Percentiles rank a stretch among this genome's conserved stretches.
Evolutionary conservation across 1,140 invertebrate genomes (phyloP).

Genomic region (Bathynomus jamesi): DNA sequence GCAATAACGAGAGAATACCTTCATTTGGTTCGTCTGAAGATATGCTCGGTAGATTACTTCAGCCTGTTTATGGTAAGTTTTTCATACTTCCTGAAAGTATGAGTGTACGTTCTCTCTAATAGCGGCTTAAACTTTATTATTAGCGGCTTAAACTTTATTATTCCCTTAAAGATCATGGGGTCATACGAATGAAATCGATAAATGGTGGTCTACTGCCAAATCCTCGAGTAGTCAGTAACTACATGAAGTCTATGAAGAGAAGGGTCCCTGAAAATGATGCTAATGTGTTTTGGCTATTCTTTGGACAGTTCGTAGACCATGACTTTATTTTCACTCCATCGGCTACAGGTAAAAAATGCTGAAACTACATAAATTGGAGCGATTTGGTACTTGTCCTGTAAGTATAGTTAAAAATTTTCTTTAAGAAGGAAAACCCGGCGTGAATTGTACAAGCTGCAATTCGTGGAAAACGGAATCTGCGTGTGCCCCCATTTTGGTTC

Average conservation of each 20-base stretch:
- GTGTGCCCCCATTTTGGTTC: slow-evolving; percentile 66
- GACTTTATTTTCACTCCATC: slow-evolving; percentile 76
- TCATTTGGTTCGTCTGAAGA: slow-evolving; percentile 85
- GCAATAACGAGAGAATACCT: slow-evolving; percentile 86
- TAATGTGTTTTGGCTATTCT: slow-evolving; percentile 20
- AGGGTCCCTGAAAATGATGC: background rate
- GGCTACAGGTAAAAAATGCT: slow-evolving; percentile 14
- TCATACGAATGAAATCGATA: slow-evolving; percentile 3
- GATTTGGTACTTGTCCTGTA: no score
- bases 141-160: no score
- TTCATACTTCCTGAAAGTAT: background rate
- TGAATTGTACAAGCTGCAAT: background rate
- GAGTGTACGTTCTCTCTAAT: background rate
- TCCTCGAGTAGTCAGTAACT: slow-evolving; percentile 21
- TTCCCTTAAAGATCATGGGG: background rate
- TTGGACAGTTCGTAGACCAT: slow-evolving; percentile 90
- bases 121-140: no score
- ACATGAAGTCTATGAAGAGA: background rate
- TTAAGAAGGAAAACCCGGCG: background rate
- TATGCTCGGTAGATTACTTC: slow-evolving; percentile 58
- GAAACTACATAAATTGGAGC: no score
- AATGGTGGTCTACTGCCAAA: slow-evolving; percentile 22
- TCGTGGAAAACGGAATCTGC: slow-evolving; percentile 56
- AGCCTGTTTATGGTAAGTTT: background rate
- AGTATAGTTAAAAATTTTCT: no score